Percentiles rank a stretch among this genome's conserved stretches.
Conservation (phyloP, 2,797 vertebrate species). For the Gobionotothen gibberifrons region DNA sequence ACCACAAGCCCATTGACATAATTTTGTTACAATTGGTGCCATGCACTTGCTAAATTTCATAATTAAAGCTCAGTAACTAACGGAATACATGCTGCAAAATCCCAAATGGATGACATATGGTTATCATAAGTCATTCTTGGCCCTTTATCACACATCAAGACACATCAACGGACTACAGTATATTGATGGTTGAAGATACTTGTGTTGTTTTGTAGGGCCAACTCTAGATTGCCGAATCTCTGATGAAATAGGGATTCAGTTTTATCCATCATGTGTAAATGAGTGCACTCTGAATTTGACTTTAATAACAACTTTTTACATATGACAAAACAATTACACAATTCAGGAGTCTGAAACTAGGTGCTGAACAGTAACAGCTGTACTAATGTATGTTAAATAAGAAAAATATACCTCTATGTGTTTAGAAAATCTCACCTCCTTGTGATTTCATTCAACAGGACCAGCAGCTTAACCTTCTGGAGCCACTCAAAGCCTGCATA, state of each 20-base stretch:
- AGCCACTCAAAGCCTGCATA: conserved; percentile 11
- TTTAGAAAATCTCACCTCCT: conserved; percentile 8
- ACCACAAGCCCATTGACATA: conserved; percentile 12
- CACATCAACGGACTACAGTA: background rate
- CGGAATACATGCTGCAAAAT: conserved; percentile 1
- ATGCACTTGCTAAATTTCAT: background rate
- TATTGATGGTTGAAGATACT: background rate
- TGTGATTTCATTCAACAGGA: conserved; percentile 26
- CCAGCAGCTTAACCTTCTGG: conserved; percentile 23
- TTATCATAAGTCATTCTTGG: background rate
- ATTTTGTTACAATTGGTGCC: conserved; percentile 7
- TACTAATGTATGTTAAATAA: background rate
- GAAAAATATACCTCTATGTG: conserved; percentile 6
- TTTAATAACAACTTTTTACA: conserved; percentile 14
- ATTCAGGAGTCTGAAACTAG: conserved; percentile 1
- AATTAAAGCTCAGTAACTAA: conserved; percentile 1
- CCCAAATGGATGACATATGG: background rate
- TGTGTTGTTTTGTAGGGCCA: background rate
- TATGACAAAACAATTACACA: background rate
- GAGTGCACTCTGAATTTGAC: background rate
- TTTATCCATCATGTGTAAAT: background rate
- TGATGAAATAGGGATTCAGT: background rate
- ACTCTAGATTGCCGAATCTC: background rate
- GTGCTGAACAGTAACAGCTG: conserved; percentile 40
- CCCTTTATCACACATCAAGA: background rate